Base-by-base conservation (phyloP, 2,113 vertebrate species). In the Cairina moschata region DNA sequence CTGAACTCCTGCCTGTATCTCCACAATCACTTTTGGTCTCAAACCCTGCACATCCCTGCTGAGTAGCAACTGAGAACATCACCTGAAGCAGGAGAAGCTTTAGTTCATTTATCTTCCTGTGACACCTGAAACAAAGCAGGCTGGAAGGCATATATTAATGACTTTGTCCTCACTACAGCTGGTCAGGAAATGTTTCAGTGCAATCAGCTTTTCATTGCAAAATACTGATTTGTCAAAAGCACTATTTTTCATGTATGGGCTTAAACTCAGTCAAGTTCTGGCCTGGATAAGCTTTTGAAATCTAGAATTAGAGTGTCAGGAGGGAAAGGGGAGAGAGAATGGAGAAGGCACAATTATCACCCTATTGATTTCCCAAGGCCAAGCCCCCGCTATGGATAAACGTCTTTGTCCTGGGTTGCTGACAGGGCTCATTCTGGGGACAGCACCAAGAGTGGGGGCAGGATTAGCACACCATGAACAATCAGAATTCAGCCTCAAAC, bases 51-150 rank as follows among this genome's bases (percentile, higher is more conserved):
- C 2, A 4, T 13, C 26, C 23, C 44, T 42, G 31, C 29, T 90
- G 52, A 75, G 67, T 31, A 81, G 36, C 31, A 77, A 40, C 75
- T 11, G 3, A 78, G 14, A 29, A 28, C 5, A 17, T n/a, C 46
- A 77, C 56, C 82, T 80, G 88, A 73, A 88, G 60, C 1, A 0
- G 16, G 11, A 87, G 50, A 73, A 90, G 40, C 76, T 52, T 86
- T 5, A 75, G 23, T 72, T 17, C 38, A 90, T 90, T 96, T 90
- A 38, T 91, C 52, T 94, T 96, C 55, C 88, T 60, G 46, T 75
- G 68, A 80, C 75, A 91, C 71, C 65, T 75, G 73, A 93, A 91
- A 90, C 38, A 88, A 83, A 96, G 31, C 60, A 44, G 29, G 32
- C 56, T 32, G 10, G 55, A 67, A 91, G 90, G 76, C 56, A 20